Base-by-base conservation (phyloP, 2,113 vertebrate genomes). In the Hippocampus barbouri region DNA sequence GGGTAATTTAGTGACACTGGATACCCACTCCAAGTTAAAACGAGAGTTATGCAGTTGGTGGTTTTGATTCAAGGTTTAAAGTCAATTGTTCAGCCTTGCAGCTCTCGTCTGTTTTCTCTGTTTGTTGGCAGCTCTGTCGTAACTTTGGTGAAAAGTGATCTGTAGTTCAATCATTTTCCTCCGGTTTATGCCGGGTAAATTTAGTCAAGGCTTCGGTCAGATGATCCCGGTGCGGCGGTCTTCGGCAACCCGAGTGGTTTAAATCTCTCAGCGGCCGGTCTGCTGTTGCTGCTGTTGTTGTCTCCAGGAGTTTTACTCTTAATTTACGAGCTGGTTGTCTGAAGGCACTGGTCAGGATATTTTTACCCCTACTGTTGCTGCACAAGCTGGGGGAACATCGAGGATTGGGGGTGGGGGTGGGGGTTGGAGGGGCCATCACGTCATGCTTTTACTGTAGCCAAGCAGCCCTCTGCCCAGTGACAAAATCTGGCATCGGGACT, bases 281-380 rank as follows among this genome's bases (percentile, higher is more conserved):
- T 15, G 47, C 47, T 18, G 47, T 5, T 69, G 73, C 85, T 84
- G 88, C 88, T 90, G 88, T 88, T 90, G 88, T 89, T 90, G 85
- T 90, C 89, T 89, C 81, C 83, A 82, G 76, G 80, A 90, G 85
- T 88, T 89, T 89, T 82, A 84, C 79, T 85, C 86, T 87, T 89
- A 87, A 90, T 91, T 90, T 91, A 90, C 89, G 90, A 89, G 89
- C 80, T 77, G 75, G 89, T 86, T 88, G 88, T 89, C 88, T 89
- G 88, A 89, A 88, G 82, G 87, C 85, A 75, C 83, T 90, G 89
- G 78, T 82, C 23, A 79, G 89, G 88, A 90, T 92, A 90, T 91
- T 91, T 92, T 92, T 92, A 90, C 90, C 87, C 81, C 85, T 89
- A 47, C 90, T 91, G 91, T 91, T 91, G 90, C 91, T 91, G 89